Base-by-base conservation (phyloP, 1,140 invertebrate species). In the Melitaea cinxia region DNA sequence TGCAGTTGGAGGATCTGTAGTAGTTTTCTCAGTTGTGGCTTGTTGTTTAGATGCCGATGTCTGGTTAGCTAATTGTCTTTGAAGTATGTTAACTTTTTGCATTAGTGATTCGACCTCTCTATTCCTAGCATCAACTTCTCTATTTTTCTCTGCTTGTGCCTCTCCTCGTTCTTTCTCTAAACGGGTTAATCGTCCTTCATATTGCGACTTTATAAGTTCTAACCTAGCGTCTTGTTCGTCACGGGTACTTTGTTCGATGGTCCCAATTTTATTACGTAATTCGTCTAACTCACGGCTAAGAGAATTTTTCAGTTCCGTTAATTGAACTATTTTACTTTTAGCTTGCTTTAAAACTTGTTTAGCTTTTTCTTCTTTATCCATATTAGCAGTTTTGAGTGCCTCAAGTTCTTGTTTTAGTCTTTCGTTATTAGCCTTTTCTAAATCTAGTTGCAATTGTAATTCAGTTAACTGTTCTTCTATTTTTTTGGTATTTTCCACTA, bases 1-100 rank as follows among this genome's bases (percentile, higher is more conserved):
- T 9, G 98, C 97, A 0, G 96, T 96, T 5, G 97, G 95, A 39
- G 96, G 95, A 74, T 98, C 96, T 0, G 93, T 94, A 0, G 93
- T 93, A 17, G 93, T 92, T 78, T 96, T 94, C 68, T 96, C 95
- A 56, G 57, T 93, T 91, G 28, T 93, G 90, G 82, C 93, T 93
- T 69, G 94, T 93, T 65, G 94, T 80, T 95, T 95, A 1, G 94
- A 92, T n/a, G 92, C 93, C 12, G 88, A 86, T 69, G 95, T 93
- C 73, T 94, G 94, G 45, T 88, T 93, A 9, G 95, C 95, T 42
- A 97, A 78, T 82, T 97, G 96, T 47, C 96, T 93, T 75, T 97
- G 96, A 58, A 97, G 82, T 72, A 96, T 94, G 58, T 92, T 92
- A 0, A 96, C 92, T 77, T 95, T 93, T 78, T 96, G 95, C 59